Conservation (phyloP, 2,888 invertebrate species). For the Escarpia spicata region DNA sequence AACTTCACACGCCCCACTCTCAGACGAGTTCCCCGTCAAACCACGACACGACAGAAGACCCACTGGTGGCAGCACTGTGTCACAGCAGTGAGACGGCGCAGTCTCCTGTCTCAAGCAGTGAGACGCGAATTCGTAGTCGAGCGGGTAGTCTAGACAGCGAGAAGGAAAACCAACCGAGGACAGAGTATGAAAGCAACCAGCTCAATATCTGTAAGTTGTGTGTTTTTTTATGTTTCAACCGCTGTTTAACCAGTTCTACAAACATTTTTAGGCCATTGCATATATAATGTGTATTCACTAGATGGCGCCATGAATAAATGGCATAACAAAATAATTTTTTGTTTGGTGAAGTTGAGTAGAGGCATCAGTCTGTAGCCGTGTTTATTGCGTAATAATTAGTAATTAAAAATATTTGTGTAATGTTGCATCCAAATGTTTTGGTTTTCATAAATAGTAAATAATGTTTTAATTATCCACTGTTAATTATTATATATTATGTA, state of each 20-base stretch:
- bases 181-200: not conserved
- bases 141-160: slow-evolving; percentile 53
- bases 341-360: too few relatives aligned
- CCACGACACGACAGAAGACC: not conserved
- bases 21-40: not conserved
- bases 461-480: not conserved
- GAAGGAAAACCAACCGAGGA: slow-evolving; percentile 51
- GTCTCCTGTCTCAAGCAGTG: not conserved
- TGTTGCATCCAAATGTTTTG: not conserved
- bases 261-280: too few relatives aligned
- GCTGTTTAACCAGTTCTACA: too few relatives aligned
- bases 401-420: too few relatives aligned
- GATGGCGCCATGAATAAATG: too few relatives aligned
- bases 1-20: not conserved
- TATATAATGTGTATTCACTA: too few relatives aligned
- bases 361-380: too few relatives aligned
- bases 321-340: too few relatives aligned
- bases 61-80: not conserved
- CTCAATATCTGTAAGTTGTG: not conserved
- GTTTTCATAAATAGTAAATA: not conserved
- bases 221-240: not conserved
- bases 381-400: too few relatives aligned
- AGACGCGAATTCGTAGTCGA: slow-evolving; percentile 27
- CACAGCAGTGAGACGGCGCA: not conserved
- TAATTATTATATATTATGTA: too few relatives aligned